phyloP scores from a whole-genome alignment of 2,888 invertebrate genomes.

The Lapara coniferarum region DNA sequence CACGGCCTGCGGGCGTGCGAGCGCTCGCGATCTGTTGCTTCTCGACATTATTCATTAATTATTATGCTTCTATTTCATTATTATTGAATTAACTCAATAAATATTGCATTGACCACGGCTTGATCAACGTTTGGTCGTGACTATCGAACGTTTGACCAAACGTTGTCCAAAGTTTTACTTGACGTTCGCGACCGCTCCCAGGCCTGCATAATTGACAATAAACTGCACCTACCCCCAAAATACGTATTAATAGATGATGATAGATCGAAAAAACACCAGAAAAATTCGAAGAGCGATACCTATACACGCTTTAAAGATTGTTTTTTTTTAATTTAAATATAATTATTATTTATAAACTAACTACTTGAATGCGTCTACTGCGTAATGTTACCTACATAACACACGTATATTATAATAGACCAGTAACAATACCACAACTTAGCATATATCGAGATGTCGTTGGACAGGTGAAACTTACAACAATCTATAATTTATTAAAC shows the following conservation, averaged over 20 bases:
- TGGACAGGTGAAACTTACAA: slow-evolving; percentile 62
- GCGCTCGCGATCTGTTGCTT: slow-evolving; percentile 39
- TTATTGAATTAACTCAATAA: not conserved
- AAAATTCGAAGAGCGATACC: slow-evolving; percentile 72
- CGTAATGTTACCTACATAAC: slow-evolving; percentile 76
- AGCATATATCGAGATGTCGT: slow-evolving; percentile 55
- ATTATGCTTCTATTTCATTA: not conserved
- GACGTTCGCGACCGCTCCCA: slow-evolving; percentile 44
- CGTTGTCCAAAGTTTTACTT: not conserved
- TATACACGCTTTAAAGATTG: slow-evolving; percentile 71
- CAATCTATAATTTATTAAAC: slow-evolving; percentile 38
- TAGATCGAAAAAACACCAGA: slow-evolving; percentile 66
- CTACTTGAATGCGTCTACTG: slow-evolving; percentile 72
- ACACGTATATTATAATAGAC: slow-evolving; percentile 65
- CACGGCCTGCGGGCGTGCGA: slow-evolving; percentile 37
- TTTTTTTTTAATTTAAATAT: slow-evolving; percentile 49
- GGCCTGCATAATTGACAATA: slow-evolving; percentile 75
- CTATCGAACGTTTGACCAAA: not conserved
- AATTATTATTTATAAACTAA: slow-evolving; percentile 60
- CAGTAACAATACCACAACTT: slow-evolving; percentile 65
- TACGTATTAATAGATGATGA: slow-evolving; percentile 69
- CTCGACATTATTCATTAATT: not conserved
- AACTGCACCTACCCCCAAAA: slow-evolving; percentile 74
- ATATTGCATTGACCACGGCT: not conserved
- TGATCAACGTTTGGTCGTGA: not conserved